phyloP scores from a whole-genome alignment of 2,888 invertebrate species.

The Sarcophaga subvicina region DNA sequence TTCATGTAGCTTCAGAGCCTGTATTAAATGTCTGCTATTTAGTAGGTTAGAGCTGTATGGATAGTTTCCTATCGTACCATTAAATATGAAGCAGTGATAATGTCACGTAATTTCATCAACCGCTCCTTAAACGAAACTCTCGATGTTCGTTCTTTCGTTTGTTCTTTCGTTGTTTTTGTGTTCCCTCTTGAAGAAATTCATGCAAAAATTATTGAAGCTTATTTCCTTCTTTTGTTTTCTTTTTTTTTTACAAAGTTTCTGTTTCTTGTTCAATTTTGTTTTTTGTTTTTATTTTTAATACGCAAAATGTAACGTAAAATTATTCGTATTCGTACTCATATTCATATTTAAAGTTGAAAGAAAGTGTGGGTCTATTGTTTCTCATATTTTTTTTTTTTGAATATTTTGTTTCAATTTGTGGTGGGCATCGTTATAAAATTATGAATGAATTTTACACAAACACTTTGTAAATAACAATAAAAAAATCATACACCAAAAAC shows the following conservation, averaged over 20 bases:
- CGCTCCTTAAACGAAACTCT: constrained; percentile 52
- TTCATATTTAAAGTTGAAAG: constrained; percentile 26
- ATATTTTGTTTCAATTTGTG: constrained; percentile 8
- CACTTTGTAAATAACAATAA: constrained; percentile 8
- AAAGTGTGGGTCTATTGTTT: constrained; percentile 68
- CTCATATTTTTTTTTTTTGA: background rate
- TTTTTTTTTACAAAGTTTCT: background rate
- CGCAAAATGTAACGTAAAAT: constrained; percentile 36
- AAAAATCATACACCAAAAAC: background rate
- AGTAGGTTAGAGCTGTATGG: background rate
- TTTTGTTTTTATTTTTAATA: constrained; percentile 4
- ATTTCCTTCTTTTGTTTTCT: constrained; percentile 48
- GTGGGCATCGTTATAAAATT: constrained; percentile 14
- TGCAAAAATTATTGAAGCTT: constrained; percentile 65
- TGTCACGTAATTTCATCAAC: constrained; percentile 56
- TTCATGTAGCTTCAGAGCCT: too few species aligned
- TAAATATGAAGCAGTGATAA: constrained; percentile 48
- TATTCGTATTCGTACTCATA: background rate
- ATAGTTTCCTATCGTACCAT: constrained; percentile 18
- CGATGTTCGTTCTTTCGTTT: constrained; percentile 13
- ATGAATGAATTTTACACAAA: constrained; percentile 36
- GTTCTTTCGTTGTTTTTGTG: background rate
- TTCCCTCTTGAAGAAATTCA: constrained; percentile 33
- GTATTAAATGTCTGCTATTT: background rate
- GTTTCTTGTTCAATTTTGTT: constrained; percentile 10